These are phyloP conservation scores for Podiceps cristatus DNA, from an alignment of 2,113 vertebrate genomes.

Conservation along the genomic window DNA sequence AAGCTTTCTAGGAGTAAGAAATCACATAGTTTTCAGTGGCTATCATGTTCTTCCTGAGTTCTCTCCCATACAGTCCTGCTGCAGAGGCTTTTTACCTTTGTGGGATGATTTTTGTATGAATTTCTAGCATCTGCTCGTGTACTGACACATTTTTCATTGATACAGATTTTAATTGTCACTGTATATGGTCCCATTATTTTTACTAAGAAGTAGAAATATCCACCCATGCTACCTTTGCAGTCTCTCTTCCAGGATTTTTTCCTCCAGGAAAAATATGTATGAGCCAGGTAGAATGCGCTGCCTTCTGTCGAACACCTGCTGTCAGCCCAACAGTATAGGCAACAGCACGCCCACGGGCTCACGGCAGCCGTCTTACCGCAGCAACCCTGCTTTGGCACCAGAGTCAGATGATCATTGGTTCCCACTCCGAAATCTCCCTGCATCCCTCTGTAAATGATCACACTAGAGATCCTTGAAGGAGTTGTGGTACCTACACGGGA, in stretches of 20 bases:
- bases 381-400: neutral
- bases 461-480: neutral
- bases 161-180: neutral
- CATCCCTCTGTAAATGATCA: neutral
- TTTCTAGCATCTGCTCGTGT: neutral
- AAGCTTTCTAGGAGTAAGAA: neutral
- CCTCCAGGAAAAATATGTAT: neutral
- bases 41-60: neutral
- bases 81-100: neutral
- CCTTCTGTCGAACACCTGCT: neutral
- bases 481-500: neutral
- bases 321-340: neutral
- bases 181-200: neutral
- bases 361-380: rapidly evolving
- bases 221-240: neutral
- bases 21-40: neutral
- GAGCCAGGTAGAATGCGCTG: neutral
- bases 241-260: neutral
- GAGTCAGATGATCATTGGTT: neutral
- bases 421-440: neutral
- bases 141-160: neutral
- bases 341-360: neutral
- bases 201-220: neutral
- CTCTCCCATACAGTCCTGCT: neutral
- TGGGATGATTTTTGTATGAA: neutral